Evolutionary conservation across 2,797 vertebrate species (phyloP), one percentile per base, ranked within the genome.

Genomic region (Mallotus villosus): DNA sequence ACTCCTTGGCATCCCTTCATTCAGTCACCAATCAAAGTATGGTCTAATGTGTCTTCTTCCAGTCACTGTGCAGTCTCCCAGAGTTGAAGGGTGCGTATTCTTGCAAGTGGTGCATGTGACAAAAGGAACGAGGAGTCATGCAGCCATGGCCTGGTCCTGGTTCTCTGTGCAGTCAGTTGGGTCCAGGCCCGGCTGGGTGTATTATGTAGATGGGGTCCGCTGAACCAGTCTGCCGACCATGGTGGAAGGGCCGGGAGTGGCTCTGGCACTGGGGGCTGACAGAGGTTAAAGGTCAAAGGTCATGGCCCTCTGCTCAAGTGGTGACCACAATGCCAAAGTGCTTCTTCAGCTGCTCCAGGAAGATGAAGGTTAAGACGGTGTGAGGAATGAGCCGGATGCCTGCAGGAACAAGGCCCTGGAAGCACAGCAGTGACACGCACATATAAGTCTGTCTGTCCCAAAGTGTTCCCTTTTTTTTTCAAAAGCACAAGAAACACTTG

Each of bases 321-420:
- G 72, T 57, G 51, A 93, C 91, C 74, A 80, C 80, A 67, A 92
- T 76, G 51, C 94, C 94, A 27, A 96, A 95, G 78, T 93, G 80
- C 71, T 90, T 92, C 71, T 92, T 92, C 19, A 96, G 91, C 82
- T 96, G 93, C n/a, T 95, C 91, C 75, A 96, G 88, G 78, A 96
- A 95, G 61, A 96, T 7, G 41, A 94, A 96, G 34, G 93, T 96
- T 71, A 95, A 87, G 79, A 96, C 82, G 0, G 94, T 95, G 59
- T 95, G 93, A 37, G 94, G 95, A 80, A 95, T 6, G 9, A 96
- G 92, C 1, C 92, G 91, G 81, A 95, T 85, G 22, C 84, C 94
- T 0, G 95, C 94, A 0, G 95, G 94, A 81, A 95, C 84, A 32
- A 84, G 78, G 66, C 78, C 85, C 76, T 84, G 59, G 62, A 46